Evolutionary conservation across 2,113 vertebrate species (phyloP), one percentile per base, ranked within the genome.

Genomic region (Corvus hawaiiensis): DNA sequence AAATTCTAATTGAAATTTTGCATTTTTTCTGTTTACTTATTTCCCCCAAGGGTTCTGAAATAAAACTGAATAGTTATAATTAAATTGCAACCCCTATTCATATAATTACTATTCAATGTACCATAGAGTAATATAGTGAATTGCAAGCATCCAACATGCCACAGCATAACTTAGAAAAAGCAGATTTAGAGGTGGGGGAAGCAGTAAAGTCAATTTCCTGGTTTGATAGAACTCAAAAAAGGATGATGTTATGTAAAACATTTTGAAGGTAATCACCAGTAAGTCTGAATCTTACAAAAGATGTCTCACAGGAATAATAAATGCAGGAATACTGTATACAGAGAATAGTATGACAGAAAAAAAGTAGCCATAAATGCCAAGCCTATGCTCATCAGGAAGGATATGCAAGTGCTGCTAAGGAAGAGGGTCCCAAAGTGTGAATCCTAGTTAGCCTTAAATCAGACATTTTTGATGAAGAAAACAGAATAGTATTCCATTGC

Each of bases 141-240:
- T n/a, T 55, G 0, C 11, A 51, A 76, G 6, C 19, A 61, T n/a
- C 22, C 55, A 55, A 8, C 68, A 59, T 3, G 6, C 13, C 13
- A 54, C 10, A 43, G 17, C 3, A 49, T 35, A 51, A 20, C 6
- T 62, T 51, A 11, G 52, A 76, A 56, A 35, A n/a, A 39, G 7
- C 6, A 68, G 11, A 23, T 51, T 74, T 52, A 39, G 11, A 3
- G 3, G 8, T 7, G 4, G 5, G 3, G 1, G 6, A 41, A 64
- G 32, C 51, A 87, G 5, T 5, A 27, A 85, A 69, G 8, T 22
- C 2, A 49, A 39, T 35, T 62, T 59, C 7, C 16, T 55, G 15
- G 32, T 52, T 6, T 78, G 58, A 56, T 1, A 61, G 11, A 69
- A 73, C 4, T 39, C 33, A 77, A 30, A 87, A 92, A 69, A 68